Evolutionary conservation across 2,888 invertebrate genomes (phyloP).

Genomic region (Thymelicus lineola): DNA sequence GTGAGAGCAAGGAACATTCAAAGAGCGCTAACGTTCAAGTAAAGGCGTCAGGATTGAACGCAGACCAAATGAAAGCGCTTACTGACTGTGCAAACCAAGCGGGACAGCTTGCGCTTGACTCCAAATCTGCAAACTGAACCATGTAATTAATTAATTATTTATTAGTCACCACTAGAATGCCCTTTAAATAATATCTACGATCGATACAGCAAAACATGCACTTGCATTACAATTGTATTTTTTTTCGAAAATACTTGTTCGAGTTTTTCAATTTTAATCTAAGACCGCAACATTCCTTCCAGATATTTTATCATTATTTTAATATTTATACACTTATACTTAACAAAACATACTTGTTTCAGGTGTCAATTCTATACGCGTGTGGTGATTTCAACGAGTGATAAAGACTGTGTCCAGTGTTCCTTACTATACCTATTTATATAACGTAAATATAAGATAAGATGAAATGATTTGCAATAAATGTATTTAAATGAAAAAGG

Average conservation of each 20-base stretch:
- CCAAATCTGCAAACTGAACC: conserved; percentile 75
- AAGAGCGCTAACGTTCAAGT: conserved; percentile 80
- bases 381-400: conserved; percentile 78
- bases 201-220: neutral
- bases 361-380: conserved; percentile 71
- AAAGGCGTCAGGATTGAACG: conserved; percentile 76
- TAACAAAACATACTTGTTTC: conserved; percentile 67
- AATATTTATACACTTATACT: neutral
- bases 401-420: conserved; percentile 84
- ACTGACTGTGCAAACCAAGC: conserved; percentile 81
- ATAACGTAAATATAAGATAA: conserved; percentile 63
- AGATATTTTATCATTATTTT: neutral
- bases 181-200: neutral
- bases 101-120: conserved; percentile 79
- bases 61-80: conserved; percentile 77
- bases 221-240: neutral
- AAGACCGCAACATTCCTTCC: conserved; percentile 30
- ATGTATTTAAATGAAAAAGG: conserved; percentile 67
- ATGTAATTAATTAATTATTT: conserved; percentile 56
- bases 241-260: conserved; percentile 46
- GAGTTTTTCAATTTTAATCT: conserved; percentile 51
- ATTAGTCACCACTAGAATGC: neutral
- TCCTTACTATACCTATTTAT: conserved; percentile 71
- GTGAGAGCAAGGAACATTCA: conserved; percentile 79
- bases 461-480: conserved; percentile 69